Conservation (phyloP, 1,140 invertebrate species). For the Tetramorium parvispinum region DNA sequence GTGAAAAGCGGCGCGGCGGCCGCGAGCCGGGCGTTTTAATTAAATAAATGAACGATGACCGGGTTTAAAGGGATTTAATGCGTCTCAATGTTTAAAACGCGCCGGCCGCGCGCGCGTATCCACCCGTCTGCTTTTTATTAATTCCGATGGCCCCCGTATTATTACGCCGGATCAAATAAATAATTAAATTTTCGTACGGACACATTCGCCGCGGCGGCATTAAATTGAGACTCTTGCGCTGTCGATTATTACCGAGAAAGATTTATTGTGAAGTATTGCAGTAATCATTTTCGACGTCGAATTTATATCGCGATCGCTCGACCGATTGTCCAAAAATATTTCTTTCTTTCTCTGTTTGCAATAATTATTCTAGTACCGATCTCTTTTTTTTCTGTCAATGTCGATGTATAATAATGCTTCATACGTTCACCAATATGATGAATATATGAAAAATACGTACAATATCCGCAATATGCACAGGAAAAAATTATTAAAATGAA, state of each 20-base stretch:
- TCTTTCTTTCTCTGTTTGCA: neutral
- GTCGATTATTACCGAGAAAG: slow-evolving; percentile 54
- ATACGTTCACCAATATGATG: neutral
- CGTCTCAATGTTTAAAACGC: slow-evolving; percentile 69
- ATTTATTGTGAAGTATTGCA: slow-evolving; percentile 54
- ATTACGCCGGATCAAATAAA: slow-evolving; percentile 72
- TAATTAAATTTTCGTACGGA: slow-evolving; percentile 74
- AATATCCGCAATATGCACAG: too few species aligned
- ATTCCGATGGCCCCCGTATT: slow-evolving; percentile 68
- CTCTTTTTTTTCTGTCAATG: neutral
- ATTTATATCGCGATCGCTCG: slow-evolving; percentile 43
- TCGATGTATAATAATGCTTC: neutral
- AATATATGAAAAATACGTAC: neutral
- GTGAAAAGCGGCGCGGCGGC: slow-evolving; percentile 61
- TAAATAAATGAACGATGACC: slow-evolving; percentile 69
- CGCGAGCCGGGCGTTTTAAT: slow-evolving; percentile 64
- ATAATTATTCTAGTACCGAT: slow-evolving; percentile 12
- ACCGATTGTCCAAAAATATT: slow-evolving; percentile 33
- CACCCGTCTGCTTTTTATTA: slow-evolving; percentile 69
- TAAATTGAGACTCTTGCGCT: slow-evolving; percentile 56
- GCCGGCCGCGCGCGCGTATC: slow-evolving; percentile 48
- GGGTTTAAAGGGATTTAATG: slow-evolving; percentile 71
- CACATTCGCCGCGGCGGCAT: slow-evolving; percentile 42
- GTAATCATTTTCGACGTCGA: slow-evolving; percentile 55
- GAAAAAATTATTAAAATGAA: neutral